Percentiles rank a stretch among this genome's conserved stretches.
Evolutionary conservation across 1,140 invertebrate species (phyloP).

Genomic region (Danaus melanippus): DNA sequence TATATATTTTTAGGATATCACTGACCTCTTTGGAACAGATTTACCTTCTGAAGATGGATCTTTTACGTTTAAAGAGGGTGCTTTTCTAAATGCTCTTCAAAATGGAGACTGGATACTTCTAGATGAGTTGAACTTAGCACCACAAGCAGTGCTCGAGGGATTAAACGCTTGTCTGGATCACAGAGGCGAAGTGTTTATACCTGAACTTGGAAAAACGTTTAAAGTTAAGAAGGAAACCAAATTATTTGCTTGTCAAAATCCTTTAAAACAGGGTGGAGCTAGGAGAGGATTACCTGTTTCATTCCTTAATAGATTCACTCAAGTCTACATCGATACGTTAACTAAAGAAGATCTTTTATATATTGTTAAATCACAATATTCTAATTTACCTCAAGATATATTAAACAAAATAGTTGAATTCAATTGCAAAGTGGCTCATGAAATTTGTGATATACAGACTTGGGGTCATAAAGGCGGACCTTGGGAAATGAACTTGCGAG

Average conservation of each 20-base stretch:
- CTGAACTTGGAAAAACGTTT: constrained; percentile 94
- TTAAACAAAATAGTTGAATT: constrained; percentile 86
- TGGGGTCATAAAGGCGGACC: constrained; percentile 88
- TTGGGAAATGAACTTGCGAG: constrained; percentile 98
- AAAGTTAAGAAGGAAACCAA: constrained; percentile 82
- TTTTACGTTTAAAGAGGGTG: constrained; percentile 97
- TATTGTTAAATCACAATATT: constrained; percentile 74
- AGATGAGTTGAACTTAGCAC: constrained; percentile 99
- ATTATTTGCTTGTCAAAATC: constrained; percentile 99
- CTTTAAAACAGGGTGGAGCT: constrained; percentile 95
- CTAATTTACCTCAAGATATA: constrained; percentile 69
- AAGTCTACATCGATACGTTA: constrained; percentile 92
- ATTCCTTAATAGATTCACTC: constrained; percentile 98
- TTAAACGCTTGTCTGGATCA: constrained; percentile 99
- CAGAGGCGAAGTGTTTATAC: constrained; percentile 94
- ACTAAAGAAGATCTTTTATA: constrained; percentile 82
- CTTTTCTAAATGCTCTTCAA: constrained; percentile 93
- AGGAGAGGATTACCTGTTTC: constrained; percentile 96
- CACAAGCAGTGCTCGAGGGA: constrained; percentile 98
- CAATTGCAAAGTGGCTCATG: constrained; percentile 79
- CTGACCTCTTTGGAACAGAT: constrained; percentile 98
- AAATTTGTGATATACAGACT: constrained; percentile 74
- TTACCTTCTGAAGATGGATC: constrained; percentile 95
- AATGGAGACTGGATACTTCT: constrained; percentile 95
- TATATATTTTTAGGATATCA: constrained; percentile 83